Conservation (phyloP, 2,797 vertebrate species). For the Sciaenops ocellatus region DNA sequence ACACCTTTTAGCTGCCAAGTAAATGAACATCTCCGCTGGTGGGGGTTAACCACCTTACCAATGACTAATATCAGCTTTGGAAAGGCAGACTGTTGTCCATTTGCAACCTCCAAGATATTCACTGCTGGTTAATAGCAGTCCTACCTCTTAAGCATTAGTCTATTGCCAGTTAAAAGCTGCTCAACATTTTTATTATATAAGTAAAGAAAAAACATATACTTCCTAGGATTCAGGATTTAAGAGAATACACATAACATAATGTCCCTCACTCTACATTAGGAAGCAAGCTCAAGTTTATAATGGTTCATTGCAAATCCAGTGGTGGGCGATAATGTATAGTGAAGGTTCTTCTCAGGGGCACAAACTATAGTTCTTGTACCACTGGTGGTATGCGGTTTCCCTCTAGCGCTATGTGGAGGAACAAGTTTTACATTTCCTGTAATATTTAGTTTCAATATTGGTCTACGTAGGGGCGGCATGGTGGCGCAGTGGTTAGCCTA, state of each 20-base stretch:
- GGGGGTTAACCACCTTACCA: conserved; percentile 26
- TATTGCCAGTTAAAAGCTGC: neutral
- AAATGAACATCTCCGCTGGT: conserved; percentile 37
- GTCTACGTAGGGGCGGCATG: too few species aligned
- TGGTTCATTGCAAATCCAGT: too few species aligned
- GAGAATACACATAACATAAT: neutral
- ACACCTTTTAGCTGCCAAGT: conserved; percentile 57
- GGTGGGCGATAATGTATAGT: too few species aligned
- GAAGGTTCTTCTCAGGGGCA: too few species aligned
- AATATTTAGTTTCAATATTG: too few species aligned
- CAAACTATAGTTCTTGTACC: too few species aligned
- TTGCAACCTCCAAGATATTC: conserved; percentile 13
- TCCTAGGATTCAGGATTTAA: neutral
- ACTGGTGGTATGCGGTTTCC: too few species aligned
- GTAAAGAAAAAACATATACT: neutral
- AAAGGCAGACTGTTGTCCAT: conserved; percentile 12
- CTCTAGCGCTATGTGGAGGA: too few species aligned
- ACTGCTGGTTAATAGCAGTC: neutral
- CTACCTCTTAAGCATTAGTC: neutral
- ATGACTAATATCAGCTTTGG: neutral
- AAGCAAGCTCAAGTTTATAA: too few species aligned
- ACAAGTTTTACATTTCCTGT: too few species aligned
- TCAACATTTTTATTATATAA: neutral
- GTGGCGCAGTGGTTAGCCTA: too few species aligned
- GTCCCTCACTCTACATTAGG: neutral